Evolutionary conservation across 2,888 invertebrate species (phyloP).

Genomic region (Rhabditophanes sp.): DNA sequence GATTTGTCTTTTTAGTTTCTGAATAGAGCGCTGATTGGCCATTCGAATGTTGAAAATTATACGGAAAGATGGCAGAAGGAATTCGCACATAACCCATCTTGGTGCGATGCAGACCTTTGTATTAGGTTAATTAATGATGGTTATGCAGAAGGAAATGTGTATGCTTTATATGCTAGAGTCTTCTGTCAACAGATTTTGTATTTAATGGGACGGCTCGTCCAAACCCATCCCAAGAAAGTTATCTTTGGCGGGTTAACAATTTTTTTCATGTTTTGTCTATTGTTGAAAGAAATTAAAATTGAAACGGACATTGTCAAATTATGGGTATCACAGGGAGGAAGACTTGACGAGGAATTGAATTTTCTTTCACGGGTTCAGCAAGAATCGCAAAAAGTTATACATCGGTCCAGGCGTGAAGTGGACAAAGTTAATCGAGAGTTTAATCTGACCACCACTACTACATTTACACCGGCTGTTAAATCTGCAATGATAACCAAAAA

Average conservation of each 20-base stretch:
- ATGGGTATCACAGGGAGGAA: slow-evolving; percentile 65
- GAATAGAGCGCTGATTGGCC: slow-evolving; percentile 26
- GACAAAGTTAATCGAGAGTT: slow-evolving; percentile 2
- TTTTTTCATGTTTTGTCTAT: slow-evolving; percentile 69
- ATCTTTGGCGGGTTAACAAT: slow-evolving; percentile 58
- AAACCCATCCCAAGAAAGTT: slow-evolving; percentile 14
- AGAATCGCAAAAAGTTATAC: slow-evolving; percentile 7
- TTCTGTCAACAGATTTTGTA: slow-evolving; percentile 32
- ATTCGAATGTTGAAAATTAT: slow-evolving; percentile 33
- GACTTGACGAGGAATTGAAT: slow-evolving; percentile 34
- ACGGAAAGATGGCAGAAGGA: slow-evolving; percentile 45
- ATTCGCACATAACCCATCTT: slow-evolving; percentile 57
- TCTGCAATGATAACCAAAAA: too few species aligned
- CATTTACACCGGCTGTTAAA: too few species aligned
- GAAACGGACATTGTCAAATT: slow-evolving; percentile 85
- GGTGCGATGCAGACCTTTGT: slow-evolving; percentile 85
- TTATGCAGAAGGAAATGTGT: slow-evolving; percentile 29
- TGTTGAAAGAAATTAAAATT: slow-evolving; percentile 77
- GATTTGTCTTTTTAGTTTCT: slow-evolving; percentile 25
- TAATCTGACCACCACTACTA: too few species aligned
- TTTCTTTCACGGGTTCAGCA: slow-evolving; percentile 10
- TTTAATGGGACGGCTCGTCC: slow-evolving; percentile 29
- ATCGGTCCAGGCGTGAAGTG: too few species aligned
- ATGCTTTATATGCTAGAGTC: slow-evolving; percentile 35
- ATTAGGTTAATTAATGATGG: slow-evolving; percentile 72